Conservation (phyloP, 2,113 vertebrate species). For the Saguinus midas region DNA sequence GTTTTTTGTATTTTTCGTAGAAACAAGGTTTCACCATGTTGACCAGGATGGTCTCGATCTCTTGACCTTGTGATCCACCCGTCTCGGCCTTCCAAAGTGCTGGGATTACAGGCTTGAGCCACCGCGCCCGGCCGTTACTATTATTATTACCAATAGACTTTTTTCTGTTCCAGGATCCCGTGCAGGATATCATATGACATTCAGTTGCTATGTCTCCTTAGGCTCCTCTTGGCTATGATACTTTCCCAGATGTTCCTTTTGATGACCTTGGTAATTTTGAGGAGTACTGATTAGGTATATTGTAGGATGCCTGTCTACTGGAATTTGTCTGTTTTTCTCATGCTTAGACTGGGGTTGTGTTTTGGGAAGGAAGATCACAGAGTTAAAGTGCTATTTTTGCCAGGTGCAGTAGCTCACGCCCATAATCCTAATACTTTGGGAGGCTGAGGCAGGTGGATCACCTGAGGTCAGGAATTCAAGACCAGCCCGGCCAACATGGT, state of each 20-base stretch:
- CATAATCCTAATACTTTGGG: too few relatives aligned
- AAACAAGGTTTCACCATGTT: too few relatives aligned
- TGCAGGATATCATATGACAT: neutral
- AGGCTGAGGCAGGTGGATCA: too few relatives aligned
- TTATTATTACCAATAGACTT: neutral
- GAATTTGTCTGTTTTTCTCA: slow-evolving; percentile 31
- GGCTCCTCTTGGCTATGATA: neutral
- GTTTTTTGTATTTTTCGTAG: too few relatives aligned
- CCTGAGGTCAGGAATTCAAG: too few relatives aligned
- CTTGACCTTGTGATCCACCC: too few relatives aligned
- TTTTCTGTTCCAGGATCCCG: neutral
- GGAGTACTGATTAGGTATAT: neutral
- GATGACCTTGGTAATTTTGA: slow-evolving; percentile 35
- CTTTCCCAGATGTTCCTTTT: slow-evolving; percentile 34
- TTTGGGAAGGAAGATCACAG: slow-evolving; percentile 17
- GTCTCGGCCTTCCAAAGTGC: too few relatives aligned
- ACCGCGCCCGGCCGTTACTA: too few relatives aligned
- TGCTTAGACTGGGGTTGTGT: neutral
- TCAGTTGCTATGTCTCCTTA: neutral
- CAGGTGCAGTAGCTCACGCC: too few relatives aligned
- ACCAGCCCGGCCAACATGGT: too few relatives aligned
- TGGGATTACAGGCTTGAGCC: too few relatives aligned
- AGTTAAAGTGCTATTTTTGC: neutral
- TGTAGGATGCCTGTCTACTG: neutral
- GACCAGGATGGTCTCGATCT: too few relatives aligned